Evolutionary conservation across 1,140 invertebrate genomes (phyloP).

Genomic region (Hycleus phaleratus): DNA sequence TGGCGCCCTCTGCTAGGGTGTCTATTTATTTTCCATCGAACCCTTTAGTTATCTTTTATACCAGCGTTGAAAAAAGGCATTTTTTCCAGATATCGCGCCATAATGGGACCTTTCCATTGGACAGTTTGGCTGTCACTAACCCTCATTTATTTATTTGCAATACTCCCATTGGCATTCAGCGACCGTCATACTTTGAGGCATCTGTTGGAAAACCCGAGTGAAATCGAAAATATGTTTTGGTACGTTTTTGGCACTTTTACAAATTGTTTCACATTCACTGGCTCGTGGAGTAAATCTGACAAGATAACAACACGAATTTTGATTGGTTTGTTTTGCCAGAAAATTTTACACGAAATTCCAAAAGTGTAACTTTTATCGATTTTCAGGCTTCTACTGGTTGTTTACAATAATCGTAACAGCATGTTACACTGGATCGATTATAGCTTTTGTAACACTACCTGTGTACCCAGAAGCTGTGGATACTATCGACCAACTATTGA

Average conservation of each 20-base stretch:
- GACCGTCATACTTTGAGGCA: constrained; percentile 55
- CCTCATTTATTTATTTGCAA: constrained; percentile 58
- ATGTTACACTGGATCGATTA: constrained; percentile 70
- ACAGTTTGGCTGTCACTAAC: constrained; percentile 65
- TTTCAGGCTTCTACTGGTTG: constrained; percentile 62
- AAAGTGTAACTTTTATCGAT: not conserved
- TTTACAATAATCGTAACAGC: constrained; percentile 74
- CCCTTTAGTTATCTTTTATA: too few species aligned
- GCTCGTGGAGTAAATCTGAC: constrained; percentile 59
- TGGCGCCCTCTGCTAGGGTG: too few species aligned
- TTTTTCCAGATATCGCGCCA: constrained; percentile 59
- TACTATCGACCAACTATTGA: constrained; percentile 51
- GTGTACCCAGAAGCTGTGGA: constrained; percentile 61
- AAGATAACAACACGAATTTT: constrained; percentile 59
- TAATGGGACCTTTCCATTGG: constrained; percentile 71
- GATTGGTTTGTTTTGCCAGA: constrained; percentile 47
- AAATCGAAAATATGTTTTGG: constrained; percentile 70
- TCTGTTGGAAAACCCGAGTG: constrained; percentile 54
- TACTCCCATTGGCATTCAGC: constrained; percentile 62
- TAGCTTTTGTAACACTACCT: constrained; percentile 69
- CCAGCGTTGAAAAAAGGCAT: too few species aligned
- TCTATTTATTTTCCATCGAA: too few species aligned
- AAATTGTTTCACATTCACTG: constrained; percentile 64
- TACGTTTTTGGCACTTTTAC: constrained; percentile 76
- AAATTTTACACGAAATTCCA: not conserved